phyloP scores from a whole-genome alignment of 2,113 vertebrate genomes.

The Spermophilus dauricus region DNA sequence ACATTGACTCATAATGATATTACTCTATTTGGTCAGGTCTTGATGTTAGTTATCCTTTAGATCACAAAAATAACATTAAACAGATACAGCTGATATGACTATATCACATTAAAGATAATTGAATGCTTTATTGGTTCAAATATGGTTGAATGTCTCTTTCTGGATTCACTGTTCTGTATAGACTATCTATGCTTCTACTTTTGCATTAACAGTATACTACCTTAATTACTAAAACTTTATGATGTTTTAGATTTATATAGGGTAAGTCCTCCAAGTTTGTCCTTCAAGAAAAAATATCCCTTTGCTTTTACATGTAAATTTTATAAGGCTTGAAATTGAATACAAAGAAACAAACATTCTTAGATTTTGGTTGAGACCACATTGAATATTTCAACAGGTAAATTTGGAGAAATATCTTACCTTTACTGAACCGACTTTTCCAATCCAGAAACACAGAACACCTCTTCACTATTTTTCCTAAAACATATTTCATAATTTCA shows the following conservation, averaged over 20 bases:
- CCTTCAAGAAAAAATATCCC: background rate
- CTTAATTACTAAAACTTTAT: background rate
- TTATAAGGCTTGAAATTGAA: background rate
- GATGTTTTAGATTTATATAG: background rate
- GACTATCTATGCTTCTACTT: no score
- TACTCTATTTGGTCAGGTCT: background rate
- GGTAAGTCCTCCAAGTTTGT: background rate
- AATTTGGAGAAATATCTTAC: background rate
- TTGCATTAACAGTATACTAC: background rate
- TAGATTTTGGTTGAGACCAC: background rate
- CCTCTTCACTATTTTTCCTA: background rate
- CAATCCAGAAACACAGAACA: background rate
- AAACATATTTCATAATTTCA: background rate
- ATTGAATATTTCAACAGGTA: background rate
- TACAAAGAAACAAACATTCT: background rate
- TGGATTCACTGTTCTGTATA: background rate
- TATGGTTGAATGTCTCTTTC: background rate
- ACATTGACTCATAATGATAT: background rate
- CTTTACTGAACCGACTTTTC: background rate
- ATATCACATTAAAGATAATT: background rate
- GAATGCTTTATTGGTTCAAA: background rate
- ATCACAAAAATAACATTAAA: background rate
- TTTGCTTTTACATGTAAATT: background rate
- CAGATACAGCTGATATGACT: accelerated
- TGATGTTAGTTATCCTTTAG: background rate